A percentile compares a stretch with the other conserved stretches of the same genome.
phyloP scores from a whole-genome alignment of 2,797 vertebrate genomes.

The Hydrocynus forskahlii region DNA sequence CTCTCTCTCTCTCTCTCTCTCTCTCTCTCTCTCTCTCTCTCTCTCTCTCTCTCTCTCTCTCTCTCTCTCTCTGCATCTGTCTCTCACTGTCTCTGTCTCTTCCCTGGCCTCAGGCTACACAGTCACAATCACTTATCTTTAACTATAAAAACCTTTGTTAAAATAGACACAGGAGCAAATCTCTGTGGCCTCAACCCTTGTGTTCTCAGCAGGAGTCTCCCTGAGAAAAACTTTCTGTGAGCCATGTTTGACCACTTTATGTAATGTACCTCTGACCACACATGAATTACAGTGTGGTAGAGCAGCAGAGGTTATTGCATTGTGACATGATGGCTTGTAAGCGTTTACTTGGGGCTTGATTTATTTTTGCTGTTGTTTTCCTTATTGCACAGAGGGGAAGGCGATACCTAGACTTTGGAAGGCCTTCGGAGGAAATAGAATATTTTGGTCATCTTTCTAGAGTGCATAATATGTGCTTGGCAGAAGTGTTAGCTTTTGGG shows the following conservation, averaged over 20 bases:
- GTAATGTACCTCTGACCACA: conserved; percentile 31
- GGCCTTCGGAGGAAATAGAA: conserved; percentile 1
- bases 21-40: conserved; percentile 25
- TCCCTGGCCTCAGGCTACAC: conserved; percentile 28
- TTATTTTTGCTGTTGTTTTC: conserved; percentile 36
- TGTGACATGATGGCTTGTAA: conserved; percentile 42
- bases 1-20: too few relatives aligned
- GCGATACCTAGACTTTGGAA: conserved; percentile 2
- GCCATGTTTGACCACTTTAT: conserved; percentile 16
- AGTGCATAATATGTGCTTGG: conserved; percentile 6
- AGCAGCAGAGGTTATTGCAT: conserved; percentile 35
- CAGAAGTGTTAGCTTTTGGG: background rate
- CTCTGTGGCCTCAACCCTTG: background rate
- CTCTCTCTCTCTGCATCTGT: background rate
- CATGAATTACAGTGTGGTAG: conserved; percentile 37
- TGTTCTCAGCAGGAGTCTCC: conserved; percentile 11
- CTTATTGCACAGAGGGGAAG: conserved; percentile 18
- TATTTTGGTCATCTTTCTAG: background rate
- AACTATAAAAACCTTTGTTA: conserved; percentile 27
- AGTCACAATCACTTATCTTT: conserved; percentile 46
- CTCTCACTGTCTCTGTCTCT: background rate
- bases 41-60: background rate
- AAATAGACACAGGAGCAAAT: conserved; percentile 36
- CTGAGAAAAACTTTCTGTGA: conserved; percentile 26
- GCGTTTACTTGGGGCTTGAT: conserved; percentile 23